These are phyloP conservation scores for Dione juno DNA, from an alignment of 2,888 invertebrate species.

Conservation along the genomic window DNA sequence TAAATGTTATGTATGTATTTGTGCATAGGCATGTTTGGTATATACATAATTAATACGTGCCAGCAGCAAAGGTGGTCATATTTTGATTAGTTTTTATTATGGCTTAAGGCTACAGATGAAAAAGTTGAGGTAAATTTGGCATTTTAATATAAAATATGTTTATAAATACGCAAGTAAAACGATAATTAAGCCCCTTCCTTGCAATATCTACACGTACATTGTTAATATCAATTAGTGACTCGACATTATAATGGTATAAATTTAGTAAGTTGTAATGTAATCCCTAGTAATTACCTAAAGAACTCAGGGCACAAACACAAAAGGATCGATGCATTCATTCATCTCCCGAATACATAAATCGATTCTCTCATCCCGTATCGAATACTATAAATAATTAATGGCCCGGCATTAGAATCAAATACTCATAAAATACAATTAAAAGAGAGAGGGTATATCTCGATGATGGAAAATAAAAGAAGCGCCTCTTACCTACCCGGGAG, in stretches of 20 bases:
- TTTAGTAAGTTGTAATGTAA: conserved; percentile 40
- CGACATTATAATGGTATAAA: conserved; percentile 31
- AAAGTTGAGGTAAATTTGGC: conserved; percentile 48
- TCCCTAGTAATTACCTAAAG: conserved; percentile 40
- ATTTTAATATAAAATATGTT: conserved; percentile 22
- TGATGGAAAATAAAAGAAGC: conserved; percentile 78
- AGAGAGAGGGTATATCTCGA: conserved; percentile 76
- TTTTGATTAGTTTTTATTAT: conserved; percentile 77
- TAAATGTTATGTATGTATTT: conserved; percentile 55
- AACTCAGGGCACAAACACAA: conserved; percentile 50
- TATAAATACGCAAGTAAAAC: not conserved
- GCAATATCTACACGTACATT: conserved; percentile 19
- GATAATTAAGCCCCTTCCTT: not conserved
- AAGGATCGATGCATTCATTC: conserved; percentile 60
- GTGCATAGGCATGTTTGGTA: conserved; percentile 68
- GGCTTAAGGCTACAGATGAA: conserved; percentile 61
- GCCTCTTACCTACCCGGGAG: conserved; percentile 77
- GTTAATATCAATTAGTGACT: conserved; percentile 40
- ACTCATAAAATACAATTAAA: conserved; percentile 84
- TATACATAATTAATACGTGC: conserved; percentile 71
- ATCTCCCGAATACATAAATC: conserved; percentile 71
- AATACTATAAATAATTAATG: conserved; percentile 83
- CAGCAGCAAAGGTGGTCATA: conserved; percentile 67
- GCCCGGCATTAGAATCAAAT: conserved; percentile 82
- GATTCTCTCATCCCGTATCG: conserved; percentile 77